Base-by-base conservation (phyloP, 2,888 invertebrate genomes). In the Drosophila buzzatii region DNA sequence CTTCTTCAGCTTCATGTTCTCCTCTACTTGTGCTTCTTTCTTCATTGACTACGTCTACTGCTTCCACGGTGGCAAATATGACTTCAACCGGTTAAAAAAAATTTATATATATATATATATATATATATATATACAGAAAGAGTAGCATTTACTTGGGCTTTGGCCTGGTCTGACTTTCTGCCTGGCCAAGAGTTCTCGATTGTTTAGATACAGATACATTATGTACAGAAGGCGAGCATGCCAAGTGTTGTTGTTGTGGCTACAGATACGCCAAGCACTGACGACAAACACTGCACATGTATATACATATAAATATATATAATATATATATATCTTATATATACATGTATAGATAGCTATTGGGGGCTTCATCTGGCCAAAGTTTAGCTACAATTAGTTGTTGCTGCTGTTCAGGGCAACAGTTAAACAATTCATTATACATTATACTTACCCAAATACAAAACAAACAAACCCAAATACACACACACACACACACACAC, bases 141-240 rank as follows among this genome's bases (percentile, higher is more conserved):
- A 73, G 68, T 70, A 81, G 82, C 80, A 74, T 82, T 76, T 78
- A 75, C 69, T 72, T 66, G 70, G 70, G 78, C 53, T 45, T 73
- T 73, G 67, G 58, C 31, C 59, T 45, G 55, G 66, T 39, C 20
- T 7, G 44, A 14, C 10, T n/a, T 14, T 23, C 59, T 9, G 45
- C 45, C 39, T 18, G 62, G 52, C 51, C 51, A 33, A 51, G 51
- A 51, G 33, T 33, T 18, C 44, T 23, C 52, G 66, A 62, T 64
- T 82, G 79, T 67, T 82, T 83, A 83, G 85, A 85, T 81, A 82
- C 83, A 81, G 76, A 83, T 79, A 83, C 75, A 83, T 83, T 72
- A 85, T 85, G 83, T 82, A 82, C 70, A 64, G 68, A 77, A 69
- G 73, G 58, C 74, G 73, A 77, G 76, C 64, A 70, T 68, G 67